These are phyloP conservation scores for Xyrichtys novacula DNA, from an alignment of 2,797 vertebrate genomes.

Conservation along the genomic window DNA sequence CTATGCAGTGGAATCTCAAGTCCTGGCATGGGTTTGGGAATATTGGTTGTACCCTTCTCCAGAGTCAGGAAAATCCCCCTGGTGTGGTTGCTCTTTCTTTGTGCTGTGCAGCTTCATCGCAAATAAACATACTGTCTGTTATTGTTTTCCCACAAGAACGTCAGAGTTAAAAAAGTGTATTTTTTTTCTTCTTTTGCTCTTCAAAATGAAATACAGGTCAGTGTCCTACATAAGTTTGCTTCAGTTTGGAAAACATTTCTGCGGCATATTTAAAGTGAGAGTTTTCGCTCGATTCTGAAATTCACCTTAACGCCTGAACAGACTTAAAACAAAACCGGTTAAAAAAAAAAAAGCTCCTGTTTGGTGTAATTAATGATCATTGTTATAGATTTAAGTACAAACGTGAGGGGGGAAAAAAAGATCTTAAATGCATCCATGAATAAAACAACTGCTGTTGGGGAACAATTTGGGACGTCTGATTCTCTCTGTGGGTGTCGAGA, in stretches of 20 bases:
- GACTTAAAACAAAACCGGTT: not conserved
- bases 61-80: conserved; percentile 78
- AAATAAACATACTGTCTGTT: conserved; percentile 87
- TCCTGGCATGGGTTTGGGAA: conserved; percentile 83
- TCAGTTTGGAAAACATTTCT: conserved; percentile 77
- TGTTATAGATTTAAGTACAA: conserved; percentile 51
- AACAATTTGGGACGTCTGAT: conserved; percentile 80
- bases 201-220: conserved; percentile 85
- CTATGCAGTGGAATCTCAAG: conserved; percentile 73
- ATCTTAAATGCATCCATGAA: conserved; percentile 73
- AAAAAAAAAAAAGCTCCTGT: not conserved
- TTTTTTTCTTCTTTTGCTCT: conserved; percentile 72
- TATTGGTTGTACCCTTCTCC: conserved; percentile 85
- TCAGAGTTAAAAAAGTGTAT: conserved; percentile 78
- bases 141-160: conserved; percentile 84
- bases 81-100: conserved; percentile 80
- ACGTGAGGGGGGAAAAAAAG: conserved; percentile 9
- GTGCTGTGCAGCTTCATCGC: conserved; percentile 80
- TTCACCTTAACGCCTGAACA: not conserved
- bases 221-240: conserved; percentile 85
- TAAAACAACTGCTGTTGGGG: conserved; percentile 82
- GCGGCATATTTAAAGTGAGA: conserved; percentile 49
- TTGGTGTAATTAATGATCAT: conserved; percentile 49
- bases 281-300: conserved; percentile 41
- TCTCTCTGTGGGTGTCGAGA: conserved; percentile 81